Evolutionary conservation across 1,140 invertebrate species (phyloP).

Genomic region (Xylocopa sonorina): DNA sequence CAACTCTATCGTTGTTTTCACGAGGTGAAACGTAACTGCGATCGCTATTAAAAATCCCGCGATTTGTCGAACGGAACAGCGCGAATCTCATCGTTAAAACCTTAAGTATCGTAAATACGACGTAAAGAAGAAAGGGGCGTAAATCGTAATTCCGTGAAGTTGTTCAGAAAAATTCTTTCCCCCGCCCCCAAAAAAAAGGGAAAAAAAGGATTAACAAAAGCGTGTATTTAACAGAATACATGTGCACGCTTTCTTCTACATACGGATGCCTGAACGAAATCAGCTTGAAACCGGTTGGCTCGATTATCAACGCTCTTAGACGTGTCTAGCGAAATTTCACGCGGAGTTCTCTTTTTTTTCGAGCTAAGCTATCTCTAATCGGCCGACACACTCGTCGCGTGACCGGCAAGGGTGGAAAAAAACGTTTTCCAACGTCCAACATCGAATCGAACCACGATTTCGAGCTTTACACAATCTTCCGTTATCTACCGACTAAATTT

Average conservation of each 20-base stretch:
- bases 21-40: background rate
- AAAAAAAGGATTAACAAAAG: conserved; percentile 1
- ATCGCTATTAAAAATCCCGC: background rate
- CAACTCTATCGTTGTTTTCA: background rate
- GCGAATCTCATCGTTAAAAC: conserved; percentile 5
- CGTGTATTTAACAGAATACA: background rate
- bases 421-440: background rate
- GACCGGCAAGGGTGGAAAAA: background rate
- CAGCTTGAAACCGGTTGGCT: conserved; percentile 25
- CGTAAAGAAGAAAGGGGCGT: background rate
- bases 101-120: background rate
- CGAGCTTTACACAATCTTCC: conserved; percentile 13
- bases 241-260: background rate
- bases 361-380: background rate
- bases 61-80: background rate
- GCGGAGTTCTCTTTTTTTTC: background rate
- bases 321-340: conserved; percentile 15
- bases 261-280: background rate
- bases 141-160: background rate
- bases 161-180: too few species aligned
- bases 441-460: conserved; percentile 17
- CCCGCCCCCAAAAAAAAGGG: too few species aligned
- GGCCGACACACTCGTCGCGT: background rate
- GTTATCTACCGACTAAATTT: conserved; percentile 23
- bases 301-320: conserved; percentile 12